Base-by-base conservation (phyloP, 1,140 invertebrate species). In the Eupristina koningsbergeri region DNA sequence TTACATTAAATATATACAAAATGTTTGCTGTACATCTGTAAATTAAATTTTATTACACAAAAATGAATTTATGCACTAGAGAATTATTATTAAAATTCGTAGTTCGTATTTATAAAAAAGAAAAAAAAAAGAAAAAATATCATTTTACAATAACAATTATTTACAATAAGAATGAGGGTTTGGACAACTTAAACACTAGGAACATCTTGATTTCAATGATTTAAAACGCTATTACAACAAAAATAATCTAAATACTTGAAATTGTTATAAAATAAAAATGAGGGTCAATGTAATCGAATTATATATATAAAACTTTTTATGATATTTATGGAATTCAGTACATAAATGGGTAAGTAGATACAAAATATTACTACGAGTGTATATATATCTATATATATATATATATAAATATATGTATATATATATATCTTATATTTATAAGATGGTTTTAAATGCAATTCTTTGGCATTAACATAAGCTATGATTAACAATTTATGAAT, bases 401-500 rank as follows among this genome's bases (percentile, higher is more conserved):
- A 13, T 45, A 13, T 45, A 13, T 45, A 13, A 7, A 13, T 45
- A 45, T 45, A 7, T 77, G 50, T 53, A 53, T 53, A 53, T 17
- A 53, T 17, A 17, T 53, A 53, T 53, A 77, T 69, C 6, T 36
- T n/a, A n/a, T n/a, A n/a, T n/a, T n/a, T n/a, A 71, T 41, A 84
- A 84, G 79, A 86, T 78, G 79, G 84, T 86, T 86, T 86, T 90
- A 90, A 90, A 91, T 91, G 89, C 89, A 87, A 89, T 88, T 91
- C 90, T 91, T 91, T 91, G 89, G 89, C 88, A 89, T 88, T 86
- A 86, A 88, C 85, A 86, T 84, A 86, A 83, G 85, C 84, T 86
- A 86, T 80, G 85, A 87, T 84, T 84, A 83, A 80, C 63, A 74
- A 71, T 73, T 47, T 17, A 63, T 84, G 64, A 80, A 80, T 61